Base-by-base conservation (phyloP, 2,888 invertebrate species). In the Orgyia antiqua region DNA sequence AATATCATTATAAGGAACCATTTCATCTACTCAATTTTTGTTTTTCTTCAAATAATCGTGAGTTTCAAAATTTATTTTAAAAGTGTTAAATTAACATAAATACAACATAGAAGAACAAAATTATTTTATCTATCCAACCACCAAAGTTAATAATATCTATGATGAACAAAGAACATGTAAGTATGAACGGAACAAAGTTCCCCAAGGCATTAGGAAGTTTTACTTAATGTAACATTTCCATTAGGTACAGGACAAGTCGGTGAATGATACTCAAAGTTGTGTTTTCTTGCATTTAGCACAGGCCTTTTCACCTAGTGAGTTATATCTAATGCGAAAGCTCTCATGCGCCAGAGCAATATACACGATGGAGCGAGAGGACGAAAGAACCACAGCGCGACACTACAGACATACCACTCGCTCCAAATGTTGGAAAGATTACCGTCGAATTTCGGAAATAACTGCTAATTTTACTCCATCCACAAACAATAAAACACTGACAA, bases 401-500 rank as follows among this genome's bases (percentile, higher is more conserved):
- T 59, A 54, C 50, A 54, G 12, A 64, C 67, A 67, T 69, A 66
- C 66, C 70, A 58, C 66, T 67, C 66, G 69, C 70, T 67, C 63
- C 66, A 66, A 64, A 58, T 61, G 58, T 58, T 61, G 55, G 46
- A 68, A 75, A 75, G 57, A 70, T 74, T 70, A 62, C 68, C 71
- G 67, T 75, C 79, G 78, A 80, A 83, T 74, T 82, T 80, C 80
- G 79, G 79, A 86, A 82, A 72, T 70, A 68, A 70, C 59, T 59
- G 60, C 39, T 54, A 63, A 58, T 58, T 46, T 45, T 54, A 65
- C 65, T 66, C 56, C 65, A 58, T 62, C 54, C 76, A 75, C 68
- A 60, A 63, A 67, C 57, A 60, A 60, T 55, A 68, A 36, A 67
- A 48, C 74, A 75, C 71, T 44, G 57, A 53, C 49, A 36, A 45